Percentiles rank a stretch among this genome's conserved stretches.
phyloP scores from a whole-genome alignment of 2,888 invertebrate genomes.

The Callyntrura guangdongensis region DNA sequence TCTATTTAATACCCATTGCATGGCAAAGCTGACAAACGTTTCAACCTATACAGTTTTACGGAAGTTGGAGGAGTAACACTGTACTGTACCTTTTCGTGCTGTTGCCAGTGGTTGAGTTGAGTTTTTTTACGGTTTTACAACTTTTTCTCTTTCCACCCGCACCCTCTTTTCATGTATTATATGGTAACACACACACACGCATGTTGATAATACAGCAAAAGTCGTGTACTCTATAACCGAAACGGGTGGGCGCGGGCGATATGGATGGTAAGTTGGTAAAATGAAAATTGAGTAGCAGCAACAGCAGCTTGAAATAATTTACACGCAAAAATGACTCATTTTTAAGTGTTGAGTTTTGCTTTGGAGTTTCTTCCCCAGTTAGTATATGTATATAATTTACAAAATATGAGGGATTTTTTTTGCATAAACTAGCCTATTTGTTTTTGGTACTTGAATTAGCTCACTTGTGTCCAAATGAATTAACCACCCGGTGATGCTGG shows the following conservation, averaged over 20 bases:
- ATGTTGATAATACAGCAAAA: slow-evolving; percentile 34
- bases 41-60: background rate
- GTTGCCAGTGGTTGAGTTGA: background rate
- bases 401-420: background rate
- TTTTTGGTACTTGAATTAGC: slow-evolving; percentile 46
- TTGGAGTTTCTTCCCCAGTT: background rate
- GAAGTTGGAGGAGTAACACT: background rate
- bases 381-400: background rate
- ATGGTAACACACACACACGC: slow-evolving; percentile 1
- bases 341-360: slow-evolving; percentile 38
- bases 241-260: background rate
- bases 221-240: background rate
- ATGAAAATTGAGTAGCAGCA: slow-evolving; percentile 33
- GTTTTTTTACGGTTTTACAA: slow-evolving; percentile 60
- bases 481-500: slow-evolving; percentile 53
- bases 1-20: background rate
- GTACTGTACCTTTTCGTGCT: slow-evolving; percentile 6
- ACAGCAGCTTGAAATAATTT: slow-evolving; percentile 52
- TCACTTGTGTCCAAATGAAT: slow-evolving; percentile 50
- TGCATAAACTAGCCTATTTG: slow-evolving; percentile 39
- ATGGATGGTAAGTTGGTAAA: background rate
- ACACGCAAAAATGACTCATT: slow-evolving; percentile 45
- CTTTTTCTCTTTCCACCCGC: slow-evolving; percentile 54
- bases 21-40: background rate
- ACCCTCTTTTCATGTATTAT: slow-evolving; percentile 19